phyloP scores from a whole-genome alignment of 2,797 vertebrate species.

The Clarias fuscus region DNA sequence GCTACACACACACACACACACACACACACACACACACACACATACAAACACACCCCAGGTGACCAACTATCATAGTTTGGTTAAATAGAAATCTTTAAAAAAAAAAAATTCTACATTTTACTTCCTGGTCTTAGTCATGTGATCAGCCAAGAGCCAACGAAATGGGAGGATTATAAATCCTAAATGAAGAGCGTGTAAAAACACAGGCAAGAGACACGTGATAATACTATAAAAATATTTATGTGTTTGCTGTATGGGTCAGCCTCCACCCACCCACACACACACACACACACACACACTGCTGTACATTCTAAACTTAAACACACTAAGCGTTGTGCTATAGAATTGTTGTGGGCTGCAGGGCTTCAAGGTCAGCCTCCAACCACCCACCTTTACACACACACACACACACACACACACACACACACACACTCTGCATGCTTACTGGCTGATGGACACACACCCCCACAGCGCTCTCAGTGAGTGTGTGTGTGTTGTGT shows the following conservation, averaged over 20 bases:
- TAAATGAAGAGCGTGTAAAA: background rate
- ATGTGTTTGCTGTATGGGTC: constrained; percentile 5
- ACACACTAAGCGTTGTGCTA: background rate
- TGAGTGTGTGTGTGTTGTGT: constrained; percentile 29
- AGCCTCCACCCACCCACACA: background rate
- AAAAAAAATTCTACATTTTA: background rate
- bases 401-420: background rate
- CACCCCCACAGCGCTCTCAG: background rate
- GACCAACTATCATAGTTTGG: too few relatives aligned
- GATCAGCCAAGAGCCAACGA: background rate
- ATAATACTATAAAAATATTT: constrained; percentile 6
- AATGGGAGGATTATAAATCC: background rate
- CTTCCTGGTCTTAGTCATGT: background rate
- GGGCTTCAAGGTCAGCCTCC: background rate
- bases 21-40: background rate
- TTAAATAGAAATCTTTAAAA: too few relatives aligned
- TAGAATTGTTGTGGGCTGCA: background rate
- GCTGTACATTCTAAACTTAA: constrained; percentile 1
- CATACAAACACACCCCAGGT: background rate
- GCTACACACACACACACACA: background rate
- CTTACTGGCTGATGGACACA: constrained; percentile 10
- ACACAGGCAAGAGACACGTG: background rate
- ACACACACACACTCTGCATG: background rate
- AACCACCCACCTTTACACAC: background rate
- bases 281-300: background rate